Evolutionary conservation across 1,140 invertebrate genomes (phyloP), one percentile per base, ranked within the genome.

Genomic region (Drosophila hydei): DNA sequence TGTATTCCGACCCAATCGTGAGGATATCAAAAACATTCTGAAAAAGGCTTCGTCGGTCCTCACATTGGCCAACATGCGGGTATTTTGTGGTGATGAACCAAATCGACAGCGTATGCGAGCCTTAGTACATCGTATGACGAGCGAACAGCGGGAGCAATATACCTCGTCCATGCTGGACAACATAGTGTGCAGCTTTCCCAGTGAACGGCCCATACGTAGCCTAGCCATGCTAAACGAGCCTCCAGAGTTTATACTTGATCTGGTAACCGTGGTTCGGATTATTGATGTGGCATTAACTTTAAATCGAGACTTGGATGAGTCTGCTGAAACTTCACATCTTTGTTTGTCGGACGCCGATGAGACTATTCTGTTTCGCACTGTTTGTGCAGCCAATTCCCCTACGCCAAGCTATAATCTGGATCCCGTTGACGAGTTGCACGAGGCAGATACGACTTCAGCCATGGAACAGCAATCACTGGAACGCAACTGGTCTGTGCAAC

Each of bases 41-140:
- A 87, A 90, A 19, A 89, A 90, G 51, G 71, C 71, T 2, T 65
- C 65, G 5, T 75, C 84, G 43, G 91, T 91, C 0, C 5, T 90
- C 5, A 90, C 90, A 0, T 30, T 91, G 52, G 91, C 84, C 8
- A 91, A 91, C 23, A 79, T 91, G 75, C 80, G 85, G 9, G 78
- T 91, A 5, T 90, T 91, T 36, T 90, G 85, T 16, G 91, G 90
- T 1, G 91, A 91, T 40, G 90, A 91, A 14, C 81, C 91, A 0
- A 91, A 90, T 43, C 68, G 90, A 0, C 91, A 91, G 30, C 74
- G 91, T 11, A 91, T 91, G 72, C 81, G 90, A 4, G 65, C 72
- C 23, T 51, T 91, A 8, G 70, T 90, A 0, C 60, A 71, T 1
- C 69, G 83, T 16, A 91, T 91, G 90, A 75, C 43, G 8, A 47